Percentiles rank a stretch among this genome's conserved stretches.
Conservation (phyloP, 2,888 invertebrate genomes). For the Andrena fulva region DNA sequence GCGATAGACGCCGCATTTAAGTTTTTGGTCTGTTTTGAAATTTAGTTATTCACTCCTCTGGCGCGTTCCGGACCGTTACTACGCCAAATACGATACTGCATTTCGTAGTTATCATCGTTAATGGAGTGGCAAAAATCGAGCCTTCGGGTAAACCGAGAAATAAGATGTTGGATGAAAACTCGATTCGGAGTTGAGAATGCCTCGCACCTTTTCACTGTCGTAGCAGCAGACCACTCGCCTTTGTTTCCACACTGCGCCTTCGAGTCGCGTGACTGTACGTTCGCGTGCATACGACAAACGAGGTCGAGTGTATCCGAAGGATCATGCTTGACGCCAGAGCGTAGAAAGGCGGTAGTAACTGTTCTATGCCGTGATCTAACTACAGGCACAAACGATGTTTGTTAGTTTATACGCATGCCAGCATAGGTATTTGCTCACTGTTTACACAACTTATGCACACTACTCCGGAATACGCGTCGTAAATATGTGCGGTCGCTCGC, state of each 20-base stretch:
- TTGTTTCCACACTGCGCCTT: conserved; percentile 28
- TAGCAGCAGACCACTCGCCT: conserved; percentile 9
- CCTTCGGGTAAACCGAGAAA: background rate
- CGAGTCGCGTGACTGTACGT: conserved; percentile 24
- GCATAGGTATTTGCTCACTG: conserved; percentile 5
- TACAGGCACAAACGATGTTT: conserved; percentile 10
- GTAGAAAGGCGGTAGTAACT: conserved; percentile 16
- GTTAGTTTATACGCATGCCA: conserved; percentile 6
- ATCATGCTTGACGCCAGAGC: conserved; percentile 40
- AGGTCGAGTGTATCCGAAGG: conserved; percentile 18
- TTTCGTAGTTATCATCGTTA: background rate
- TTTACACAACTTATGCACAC: conserved; percentile 30
- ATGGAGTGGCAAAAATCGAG: background rate
- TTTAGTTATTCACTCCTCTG: conserved; percentile 1
- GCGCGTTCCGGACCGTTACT: background rate
- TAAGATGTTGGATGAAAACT: background rate
- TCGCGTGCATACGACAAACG: conserved; percentile 21
- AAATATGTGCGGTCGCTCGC: conserved; percentile 11
- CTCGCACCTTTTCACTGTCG: conserved; percentile 5
- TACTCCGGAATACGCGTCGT: conserved; percentile 24
- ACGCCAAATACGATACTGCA: background rate
- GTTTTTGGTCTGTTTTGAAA: background rate
- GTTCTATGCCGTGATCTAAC: background rate
- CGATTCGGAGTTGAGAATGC: background rate
- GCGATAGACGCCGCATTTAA: background rate